Percentiles rank a stretch among this genome's conserved stretches.
Evolutionary conservation across 2,113 vertebrate genomes (phyloP).

Genomic region (Salvelinus alpinus): DNA sequence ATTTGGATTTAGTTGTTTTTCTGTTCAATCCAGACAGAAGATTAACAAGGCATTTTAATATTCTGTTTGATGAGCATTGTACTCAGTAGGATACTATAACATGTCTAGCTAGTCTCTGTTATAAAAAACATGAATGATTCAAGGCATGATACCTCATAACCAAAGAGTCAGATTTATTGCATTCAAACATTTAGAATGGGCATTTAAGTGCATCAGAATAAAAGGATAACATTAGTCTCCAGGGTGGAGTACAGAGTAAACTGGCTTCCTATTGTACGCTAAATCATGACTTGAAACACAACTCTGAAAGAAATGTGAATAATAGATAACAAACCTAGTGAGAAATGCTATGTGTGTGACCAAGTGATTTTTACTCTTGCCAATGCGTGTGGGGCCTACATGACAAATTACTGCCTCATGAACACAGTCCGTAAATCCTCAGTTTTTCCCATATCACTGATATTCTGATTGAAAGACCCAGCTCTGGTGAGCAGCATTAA

Average conservation of each 20-base stretch:
- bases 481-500: conserved; percentile 17
- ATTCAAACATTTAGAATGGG: conserved; percentile 34
- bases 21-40: conserved; percentile 21
- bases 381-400: conserved; percentile 26
- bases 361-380: conserved; percentile 41
- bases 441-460: conserved; percentile 14
- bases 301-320: conserved; percentile 47
- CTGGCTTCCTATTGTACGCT: conserved; percentile 28
- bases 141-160: conserved; percentile 33
- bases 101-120: conserved; percentile 23
- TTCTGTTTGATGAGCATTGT: conserved; percentile 13
- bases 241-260: not conserved
- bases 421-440: conserved; percentile 31
- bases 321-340: conserved; percentile 47
- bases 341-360: conserved; percentile 44
- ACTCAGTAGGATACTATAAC: conserved; percentile 6
- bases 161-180: conserved; percentile 19
- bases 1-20: conserved; percentile 16
- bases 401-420: conserved; percentile 35
- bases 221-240: conserved; percentile 25
- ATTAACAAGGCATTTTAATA: conserved; percentile 18
- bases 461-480: conserved; percentile 30
- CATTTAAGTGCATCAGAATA: conserved; percentile 14
- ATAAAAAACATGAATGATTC: conserved; percentile 61
- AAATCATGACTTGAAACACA: conserved; percentile 41